Evolutionary conservation across 2,888 invertebrate species (phyloP), one percentile per base, ranked within the genome.

Genomic region (Chaitophorus viminalis): DNA sequence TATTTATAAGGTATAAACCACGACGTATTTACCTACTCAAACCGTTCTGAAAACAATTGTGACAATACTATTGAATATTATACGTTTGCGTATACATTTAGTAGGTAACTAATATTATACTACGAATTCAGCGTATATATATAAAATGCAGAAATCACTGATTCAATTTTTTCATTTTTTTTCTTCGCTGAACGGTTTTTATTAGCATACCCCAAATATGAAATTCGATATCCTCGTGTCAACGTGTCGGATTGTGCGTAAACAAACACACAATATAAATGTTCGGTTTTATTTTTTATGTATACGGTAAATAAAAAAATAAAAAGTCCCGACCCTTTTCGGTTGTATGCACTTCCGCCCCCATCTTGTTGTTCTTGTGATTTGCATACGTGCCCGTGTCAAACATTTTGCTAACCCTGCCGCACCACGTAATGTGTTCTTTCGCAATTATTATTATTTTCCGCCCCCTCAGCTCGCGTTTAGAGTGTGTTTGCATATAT

Each of bases 331-430:
- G 83, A 6, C 88, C 82, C 88, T 88, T 88, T 88, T 82, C 72
- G 74, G 75, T 68, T 77, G 70, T 82, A 86, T 76, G 46, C 46
- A 88, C 88, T 82, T 88, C 88, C 88, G 82, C 77, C 77, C 83
- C 79, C 87, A 72, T 79, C 79, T 79, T 72, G 87, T 87, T 87
- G 79, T 79, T 87, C 79, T 87, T 72, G 87, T 87, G 82, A 82
- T 82, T 88, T 88, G 82, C 88, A 82, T 82, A 82, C 82, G 88
- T 77, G 88, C 88, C 54, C 68, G 88, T 82, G 82, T 88, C 88
- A 82, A 88, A 88, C 82, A 88, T 82, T 82, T 88, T 75, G 39
- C 87, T 79, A 79, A 60, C 85, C 87, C 36, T 31, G 85, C 36
- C n/a, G 8, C 29, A 78, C 36, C n/a, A 54, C 74, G 70, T 74